Base-by-base conservation (phyloP, 2,888 invertebrate genomes). In the Cataglyphis livida region DNA sequence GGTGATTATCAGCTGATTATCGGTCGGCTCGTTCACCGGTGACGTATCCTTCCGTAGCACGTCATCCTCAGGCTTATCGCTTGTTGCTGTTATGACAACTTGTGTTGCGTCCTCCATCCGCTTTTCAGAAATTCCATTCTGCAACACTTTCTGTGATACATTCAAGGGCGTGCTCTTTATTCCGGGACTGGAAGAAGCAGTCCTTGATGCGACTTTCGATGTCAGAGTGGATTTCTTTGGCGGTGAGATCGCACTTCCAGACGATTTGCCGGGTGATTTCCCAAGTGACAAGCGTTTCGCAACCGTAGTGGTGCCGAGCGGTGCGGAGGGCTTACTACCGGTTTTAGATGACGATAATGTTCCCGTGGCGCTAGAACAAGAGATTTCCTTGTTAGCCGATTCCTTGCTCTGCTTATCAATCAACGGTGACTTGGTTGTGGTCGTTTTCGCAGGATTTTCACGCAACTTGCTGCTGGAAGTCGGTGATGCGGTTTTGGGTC, bases 381-480 rank as follows among this genome's bases (percentile, higher is more conserved):
- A 96, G 91, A 97, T 95, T 92, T 96, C 96, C 92, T 96, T 97
- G 93, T 97, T 97, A 73, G 96, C 96, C 90, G 96, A 96, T 88
- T 97, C 97, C 94, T 97, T 97, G 87, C 95, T 96, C 91, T 96
- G 96, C 91, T 97, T 97, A 94, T 96, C 91, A 90, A 94, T 93
- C 76, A 93, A 90, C 4, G 93, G 93, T 0, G 92, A 91, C 78
- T 93, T 93, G 5, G 81, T 41, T 0, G 84, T n/a, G 15, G 73
- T 21, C 9, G 94, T 91, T 91, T 94, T 95, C 3, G 89, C 73
- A 93, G 21, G n/a, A 15, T 0, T 48, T 28, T 18, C 35, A 18
- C 94, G 82, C 91, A 92, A 86, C 91, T 94, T 89, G 3, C 90
- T 90, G 9, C 79, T 61, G 18, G 90, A 75, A 15, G 91, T 82